Evolutionary conservation across 1,140 invertebrate genomes (phyloP).

Genomic region (Stegodyphus mimosarum): DNA sequence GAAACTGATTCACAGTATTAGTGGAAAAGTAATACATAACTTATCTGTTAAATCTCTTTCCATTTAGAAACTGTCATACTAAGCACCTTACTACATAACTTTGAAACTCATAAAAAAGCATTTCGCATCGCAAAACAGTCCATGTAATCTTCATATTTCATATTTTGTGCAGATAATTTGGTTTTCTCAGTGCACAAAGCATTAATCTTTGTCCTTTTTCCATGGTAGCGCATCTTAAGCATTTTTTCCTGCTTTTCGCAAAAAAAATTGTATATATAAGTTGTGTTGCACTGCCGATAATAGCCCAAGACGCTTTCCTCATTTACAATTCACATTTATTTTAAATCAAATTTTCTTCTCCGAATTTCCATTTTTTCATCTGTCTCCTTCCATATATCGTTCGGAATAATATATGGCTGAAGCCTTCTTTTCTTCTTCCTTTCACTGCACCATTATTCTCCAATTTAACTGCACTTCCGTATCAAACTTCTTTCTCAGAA

Average conservation of each 20-base stretch:
- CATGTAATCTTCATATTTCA: too few relatives aligned
- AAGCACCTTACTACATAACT: too few relatives aligned
- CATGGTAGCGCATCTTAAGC: not conserved
- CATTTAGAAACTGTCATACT: too few relatives aligned
- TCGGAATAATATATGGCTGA: slow-evolving; percentile 31
- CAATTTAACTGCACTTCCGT: slow-evolving; percentile 35
- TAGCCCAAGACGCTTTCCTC: slow-evolving; percentile 10
- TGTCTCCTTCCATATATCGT: not conserved
- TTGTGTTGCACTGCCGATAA: slow-evolving; percentile 33
- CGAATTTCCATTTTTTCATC: not conserved
- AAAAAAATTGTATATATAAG: slow-evolving; percentile 5
- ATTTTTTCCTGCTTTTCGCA: not conserved
- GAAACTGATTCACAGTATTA: too few relatives aligned
- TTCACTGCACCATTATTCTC: slow-evolving; percentile 28
- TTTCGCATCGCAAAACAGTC: too few relatives aligned
- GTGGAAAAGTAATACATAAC: too few relatives aligned
- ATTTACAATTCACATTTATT: slow-evolving; percentile 45
- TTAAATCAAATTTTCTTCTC: slow-evolving; percentile 38
- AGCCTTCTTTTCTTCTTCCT: slow-evolving; percentile 24
- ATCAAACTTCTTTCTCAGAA: slow-evolving; percentile 31
- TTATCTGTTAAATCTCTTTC: too few relatives aligned
- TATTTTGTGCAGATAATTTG: not conserved
- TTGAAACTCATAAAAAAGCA: too few relatives aligned
- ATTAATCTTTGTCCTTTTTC: slow-evolving; percentile 37
- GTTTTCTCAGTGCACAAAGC: slow-evolving; percentile 20